phyloP scores from a whole-genome alignment of 2,113 vertebrate genomes.

The Channa argus region DNA sequence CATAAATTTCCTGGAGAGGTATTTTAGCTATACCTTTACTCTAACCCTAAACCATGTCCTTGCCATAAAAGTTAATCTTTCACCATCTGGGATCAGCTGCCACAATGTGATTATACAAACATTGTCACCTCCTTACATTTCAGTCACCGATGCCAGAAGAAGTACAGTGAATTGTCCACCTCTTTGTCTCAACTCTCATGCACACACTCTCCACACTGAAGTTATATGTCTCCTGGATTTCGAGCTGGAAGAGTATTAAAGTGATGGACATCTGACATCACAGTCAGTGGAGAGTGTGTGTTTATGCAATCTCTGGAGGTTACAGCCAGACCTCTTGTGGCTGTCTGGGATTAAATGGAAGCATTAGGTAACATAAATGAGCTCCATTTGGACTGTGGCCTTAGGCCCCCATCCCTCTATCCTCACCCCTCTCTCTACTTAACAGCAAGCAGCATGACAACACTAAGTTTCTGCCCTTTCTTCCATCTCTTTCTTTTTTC shows the following conservation, averaged over 20 bases:
- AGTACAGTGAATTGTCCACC: constrained; percentile 2
- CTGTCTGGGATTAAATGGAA: constrained; percentile 65
- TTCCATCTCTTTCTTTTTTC: background rate
- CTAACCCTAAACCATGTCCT: background rate
- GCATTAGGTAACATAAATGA: constrained; percentile 69
- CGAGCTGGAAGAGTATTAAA: background rate
- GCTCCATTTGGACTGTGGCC: constrained; percentile 65
- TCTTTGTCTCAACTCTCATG: background rate
- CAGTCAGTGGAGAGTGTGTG: background rate
- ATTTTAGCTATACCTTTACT: no score
- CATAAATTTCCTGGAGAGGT: background rate
- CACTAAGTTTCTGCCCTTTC: constrained; percentile 7
- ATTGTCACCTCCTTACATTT: background rate
- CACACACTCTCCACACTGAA: background rate
- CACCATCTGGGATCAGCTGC: background rate
- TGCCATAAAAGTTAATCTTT: background rate
- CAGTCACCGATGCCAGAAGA: background rate
- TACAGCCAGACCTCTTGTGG: constrained; percentile 26
- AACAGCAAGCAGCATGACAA: constrained; percentile 35
- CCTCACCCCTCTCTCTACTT: constrained; percentile 32
- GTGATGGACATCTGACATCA: constrained; percentile 33
- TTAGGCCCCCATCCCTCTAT: constrained; percentile 40
- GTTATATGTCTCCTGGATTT: background rate
- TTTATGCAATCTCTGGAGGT: constrained; percentile 24
- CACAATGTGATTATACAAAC: background rate